phyloP scores from a whole-genome alignment of 2,888 invertebrate genomes.

The Pegoplata infirma region DNA sequence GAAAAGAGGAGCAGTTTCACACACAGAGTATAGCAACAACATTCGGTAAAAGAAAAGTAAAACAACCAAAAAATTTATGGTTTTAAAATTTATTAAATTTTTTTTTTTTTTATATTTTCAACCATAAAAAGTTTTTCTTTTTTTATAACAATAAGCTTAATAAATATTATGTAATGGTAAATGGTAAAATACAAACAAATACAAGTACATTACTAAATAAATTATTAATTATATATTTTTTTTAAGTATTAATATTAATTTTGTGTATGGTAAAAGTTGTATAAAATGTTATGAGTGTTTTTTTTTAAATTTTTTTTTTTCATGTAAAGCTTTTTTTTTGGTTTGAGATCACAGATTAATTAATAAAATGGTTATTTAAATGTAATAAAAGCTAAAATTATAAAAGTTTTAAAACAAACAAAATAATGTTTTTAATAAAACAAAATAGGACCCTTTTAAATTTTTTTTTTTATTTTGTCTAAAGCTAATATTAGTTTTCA shows the following conservation, averaged over 20 bases:
- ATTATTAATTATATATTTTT: constrained; percentile 27
- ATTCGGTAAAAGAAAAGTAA: constrained; percentile 59
- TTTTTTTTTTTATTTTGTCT: too few species aligned
- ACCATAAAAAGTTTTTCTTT: constrained; percentile 44
- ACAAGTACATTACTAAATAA: constrained; percentile 31
- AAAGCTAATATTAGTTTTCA: constrained; percentile 45
- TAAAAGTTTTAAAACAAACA: constrained; percentile 20
- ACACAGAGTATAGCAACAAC: constrained; percentile 51
- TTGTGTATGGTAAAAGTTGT: constrained; percentile 8
- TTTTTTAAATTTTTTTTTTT: constrained; percentile 4
- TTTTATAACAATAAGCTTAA: constrained; percentile 58
- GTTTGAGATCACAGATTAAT: constrained; percentile 42
- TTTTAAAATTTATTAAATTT: constrained; percentile 58
- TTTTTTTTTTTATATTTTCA: constrained; percentile 40
- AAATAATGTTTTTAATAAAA: constrained; percentile 38
- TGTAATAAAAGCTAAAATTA: constrained; percentile 53
- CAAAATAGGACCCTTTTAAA: constrained; percentile 37
- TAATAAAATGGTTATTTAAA: constrained; percentile 42
- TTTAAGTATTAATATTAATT: constrained; percentile 17
- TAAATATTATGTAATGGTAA: constrained; percentile 45
- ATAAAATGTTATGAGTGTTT: constrained; percentile 18
- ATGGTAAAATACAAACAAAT: constrained; percentile 51
- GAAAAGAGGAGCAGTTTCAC: constrained; percentile 37
- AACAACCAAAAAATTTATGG: constrained; percentile 61
- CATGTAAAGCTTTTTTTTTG: constrained; percentile 34